Evolutionary conservation across 1,140 invertebrate genomes (phyloP), one percentile per base, ranked within the genome.

Genomic region (Calephelis nemesis): DNA sequence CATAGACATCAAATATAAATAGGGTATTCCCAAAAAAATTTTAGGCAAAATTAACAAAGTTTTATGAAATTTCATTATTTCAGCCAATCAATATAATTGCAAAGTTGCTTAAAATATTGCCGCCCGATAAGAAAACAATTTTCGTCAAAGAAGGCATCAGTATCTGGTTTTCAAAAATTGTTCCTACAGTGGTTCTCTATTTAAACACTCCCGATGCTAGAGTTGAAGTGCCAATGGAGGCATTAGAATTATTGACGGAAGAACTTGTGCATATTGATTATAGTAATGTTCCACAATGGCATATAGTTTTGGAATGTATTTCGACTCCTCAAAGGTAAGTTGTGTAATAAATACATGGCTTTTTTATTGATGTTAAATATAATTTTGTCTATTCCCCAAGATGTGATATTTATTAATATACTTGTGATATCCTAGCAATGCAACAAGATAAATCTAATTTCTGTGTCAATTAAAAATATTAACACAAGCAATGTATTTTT

Each of bases 81-180:
- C 77, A 90, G 85, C 66, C 71, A 10, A 73, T 77, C 62, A 58
- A 72, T 67, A 30, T 90, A 64, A 47, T 87, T 10, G 52, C 66
- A 39, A 84, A 78, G 70, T 47, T 84, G 39, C 47, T 89, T 13
- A 80, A 79, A 74, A 76, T 81, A 64, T 74, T 89, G 54, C 76
- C 79, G 49, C 72, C 74, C 8, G 80, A 87, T n/a, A 81, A 85
- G 50, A 87, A 69, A 64, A 12, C 47, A 50, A 70, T 65, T 49
- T 92, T 92, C 83, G 75, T 91, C 0, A 74, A 76, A 64, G 72
- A 75, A 7, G 80, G 82, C 10, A 48, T 91, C 49, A 66, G 77
- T 39, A 65, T 83, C 47, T 91, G 87, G 87, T 90, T 92, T 65
- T 79, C 79, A 52, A 81, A 77, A 62, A 62, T 91, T 8, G 74